phyloP scores from a whole-genome alignment of 2,797 vertebrate genomes.

The Tauraco hartlaubi region DNA sequence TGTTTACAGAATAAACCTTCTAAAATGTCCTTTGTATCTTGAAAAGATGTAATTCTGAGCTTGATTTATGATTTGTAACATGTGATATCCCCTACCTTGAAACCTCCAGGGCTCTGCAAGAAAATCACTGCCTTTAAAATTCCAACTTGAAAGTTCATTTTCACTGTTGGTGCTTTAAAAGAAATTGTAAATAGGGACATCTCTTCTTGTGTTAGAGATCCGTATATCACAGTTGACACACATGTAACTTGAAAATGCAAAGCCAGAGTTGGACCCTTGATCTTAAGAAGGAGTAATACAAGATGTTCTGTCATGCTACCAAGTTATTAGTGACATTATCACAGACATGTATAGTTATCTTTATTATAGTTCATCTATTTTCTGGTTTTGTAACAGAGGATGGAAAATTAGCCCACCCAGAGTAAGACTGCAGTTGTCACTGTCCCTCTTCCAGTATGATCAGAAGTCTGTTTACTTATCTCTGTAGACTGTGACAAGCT shows the following conservation, averaged over 20 bases:
- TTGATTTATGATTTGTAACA: constrained; percentile 23
- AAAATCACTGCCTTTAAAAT: constrained; percentile 28
- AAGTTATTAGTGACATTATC: background rate
- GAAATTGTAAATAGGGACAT: background rate
- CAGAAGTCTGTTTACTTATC: constrained; percentile 22
- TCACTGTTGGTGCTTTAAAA: background rate
- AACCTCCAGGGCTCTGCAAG: background rate
- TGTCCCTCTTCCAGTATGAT: background rate
- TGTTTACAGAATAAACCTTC: constrained; percentile 10
- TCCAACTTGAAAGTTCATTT: background rate
- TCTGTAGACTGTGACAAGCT: constrained; percentile 34
- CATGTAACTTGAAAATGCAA: background rate
- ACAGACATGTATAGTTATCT: background rate
- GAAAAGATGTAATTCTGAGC: background rate
- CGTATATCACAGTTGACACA: background rate
- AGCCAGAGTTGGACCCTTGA: background rate
- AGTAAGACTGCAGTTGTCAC: background rate
- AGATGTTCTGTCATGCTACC: background rate
- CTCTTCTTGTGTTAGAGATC: background rate
- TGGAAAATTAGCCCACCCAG: constrained; percentile 8
- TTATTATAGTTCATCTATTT: background rate
- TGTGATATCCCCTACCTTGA: background rate
- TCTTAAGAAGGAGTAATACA: background rate
- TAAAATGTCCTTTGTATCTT: background rate
- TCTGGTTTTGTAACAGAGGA: background rate